Evolutionary conservation across 2,797 vertebrate species (phyloP).

Genomic region (Apogon hyalosoma): DNA sequence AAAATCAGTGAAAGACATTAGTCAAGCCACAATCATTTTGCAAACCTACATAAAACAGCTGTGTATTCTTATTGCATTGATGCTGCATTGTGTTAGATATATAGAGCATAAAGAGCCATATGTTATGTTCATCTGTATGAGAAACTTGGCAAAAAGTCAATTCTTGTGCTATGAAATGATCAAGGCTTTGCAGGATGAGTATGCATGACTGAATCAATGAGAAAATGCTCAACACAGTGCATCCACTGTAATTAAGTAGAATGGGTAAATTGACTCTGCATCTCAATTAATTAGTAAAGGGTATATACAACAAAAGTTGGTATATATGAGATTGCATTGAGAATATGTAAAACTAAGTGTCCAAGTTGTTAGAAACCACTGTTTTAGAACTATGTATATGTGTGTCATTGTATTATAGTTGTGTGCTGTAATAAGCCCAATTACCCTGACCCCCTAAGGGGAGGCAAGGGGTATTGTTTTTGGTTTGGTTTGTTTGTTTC

Average conservation of each 20-base stretch:
- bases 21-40: not conserved
- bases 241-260: not conserved
- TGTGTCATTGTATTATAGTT: not conserved
- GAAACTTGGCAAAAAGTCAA: not conserved
- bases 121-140: slow-evolving; percentile 6
- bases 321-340: not conserved
- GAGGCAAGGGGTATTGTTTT: too few species aligned
- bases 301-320: not conserved
- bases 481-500: too few species aligned
- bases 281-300: not conserved
- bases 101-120: not conserved
- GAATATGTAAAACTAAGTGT: too few species aligned
- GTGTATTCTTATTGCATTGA: not conserved
- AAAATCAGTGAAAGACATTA: not conserved
- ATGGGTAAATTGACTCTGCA: not conserved
- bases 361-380: too few species aligned
- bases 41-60: slow-evolving; percentile 1
- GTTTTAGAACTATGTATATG: not conserved
- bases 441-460: too few species aligned
- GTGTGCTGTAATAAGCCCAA: too few species aligned
- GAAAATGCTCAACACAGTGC: slow-evolving; percentile 7
- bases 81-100: slow-evolving; percentile 1
- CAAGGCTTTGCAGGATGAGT: slow-evolving; percentile 32
- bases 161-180: slow-evolving; percentile 36
- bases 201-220: slow-evolving; percentile 34